Evolutionary conservation across 2,797 vertebrate species (phyloP).

Genomic region (Hephaestus fuliginosus): DNA sequence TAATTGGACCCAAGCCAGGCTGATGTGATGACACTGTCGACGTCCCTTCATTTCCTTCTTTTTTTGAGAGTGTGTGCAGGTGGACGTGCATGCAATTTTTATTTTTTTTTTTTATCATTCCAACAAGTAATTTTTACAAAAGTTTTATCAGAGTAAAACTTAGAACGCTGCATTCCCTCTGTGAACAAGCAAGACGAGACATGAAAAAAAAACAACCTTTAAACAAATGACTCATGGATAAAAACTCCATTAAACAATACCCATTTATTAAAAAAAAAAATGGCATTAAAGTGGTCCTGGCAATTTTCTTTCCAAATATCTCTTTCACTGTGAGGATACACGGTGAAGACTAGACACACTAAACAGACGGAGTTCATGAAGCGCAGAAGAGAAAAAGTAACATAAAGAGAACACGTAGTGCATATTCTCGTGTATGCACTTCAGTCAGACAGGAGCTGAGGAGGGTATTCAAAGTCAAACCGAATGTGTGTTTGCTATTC

Average conservation of each 20-base stretch:
- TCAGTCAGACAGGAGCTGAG: conserved; percentile 59
- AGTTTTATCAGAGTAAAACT: conserved; percentile 79
- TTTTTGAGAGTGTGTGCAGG: conserved; percentile 42
- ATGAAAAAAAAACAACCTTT: conserved; percentile 16
- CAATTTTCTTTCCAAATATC: conserved; percentile 14
- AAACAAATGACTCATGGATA: conserved; percentile 34
- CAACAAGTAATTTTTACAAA: conserved; percentile 58
- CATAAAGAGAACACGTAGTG: conserved; percentile 57
- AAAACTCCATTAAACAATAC: conserved; percentile 35
- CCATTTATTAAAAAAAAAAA: neutral
- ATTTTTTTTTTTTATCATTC: conserved; percentile 65
- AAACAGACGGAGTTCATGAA: conserved; percentile 62
- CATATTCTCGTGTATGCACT: conserved; percentile 75
- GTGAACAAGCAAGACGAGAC: conserved; percentile 72
- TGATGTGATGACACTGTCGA: conserved; percentile 69
- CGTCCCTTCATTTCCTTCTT: conserved; percentile 37
- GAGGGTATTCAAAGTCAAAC: conserved; percentile 84
- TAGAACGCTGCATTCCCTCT: conserved; percentile 77
- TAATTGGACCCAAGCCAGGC: conserved; percentile 28
- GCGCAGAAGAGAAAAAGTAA: conserved; percentile 46
- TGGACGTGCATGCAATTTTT: conserved; percentile 71
- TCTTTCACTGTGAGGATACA: conserved; percentile 38
- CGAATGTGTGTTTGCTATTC: conserved; percentile 77
- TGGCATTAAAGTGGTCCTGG: neutral
- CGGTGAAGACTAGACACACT: conserved; percentile 49